phyloP scores from a whole-genome alignment of 1,140 invertebrate species.

The Caerostris darwini region DNA sequence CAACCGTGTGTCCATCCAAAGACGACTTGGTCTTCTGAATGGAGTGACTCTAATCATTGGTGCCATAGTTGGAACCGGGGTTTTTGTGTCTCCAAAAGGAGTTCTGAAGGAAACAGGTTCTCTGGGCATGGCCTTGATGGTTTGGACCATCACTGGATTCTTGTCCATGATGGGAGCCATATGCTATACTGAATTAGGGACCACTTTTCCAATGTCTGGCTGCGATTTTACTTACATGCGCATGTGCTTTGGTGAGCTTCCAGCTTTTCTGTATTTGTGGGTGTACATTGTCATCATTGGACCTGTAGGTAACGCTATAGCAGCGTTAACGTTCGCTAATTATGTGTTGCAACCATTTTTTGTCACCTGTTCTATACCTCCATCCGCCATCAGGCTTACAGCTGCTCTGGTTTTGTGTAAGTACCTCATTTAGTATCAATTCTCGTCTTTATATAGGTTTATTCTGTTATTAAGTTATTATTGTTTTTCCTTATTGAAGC shows the following conservation, averaged over 20 bases:
- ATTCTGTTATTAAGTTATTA: too few species aligned
- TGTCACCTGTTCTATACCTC: conserved; percentile 86
- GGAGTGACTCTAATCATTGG: conserved; percentile 93
- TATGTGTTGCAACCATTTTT: conserved; percentile 96
- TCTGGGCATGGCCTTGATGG: conserved; percentile 80
- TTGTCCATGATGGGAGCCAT: conserved; percentile 81
- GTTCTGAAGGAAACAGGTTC: conserved; percentile 82
- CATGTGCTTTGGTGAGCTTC: conserved; percentile 79
- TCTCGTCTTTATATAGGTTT: conserved; percentile 84
- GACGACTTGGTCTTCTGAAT: conserved; percentile 91
- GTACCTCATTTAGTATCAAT: conserved; percentile 84
- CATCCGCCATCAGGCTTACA: conserved; percentile 86
- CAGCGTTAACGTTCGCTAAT: conserved; percentile 90
- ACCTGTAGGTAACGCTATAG: conserved; percentile 81
- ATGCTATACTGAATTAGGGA: conserved; percentile 84
- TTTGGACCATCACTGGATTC: conserved; percentile 80
- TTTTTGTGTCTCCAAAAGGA: conserved; percentile 83
- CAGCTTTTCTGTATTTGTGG: conserved; percentile 81
- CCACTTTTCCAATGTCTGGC: conserved; percentile 83
- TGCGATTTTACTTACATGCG: conserved; percentile 81
- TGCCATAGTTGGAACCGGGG: conserved; percentile 93
- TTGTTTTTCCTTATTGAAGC: neutral
- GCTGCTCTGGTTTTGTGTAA: conserved; percentile 89
- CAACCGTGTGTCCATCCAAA: conserved; percentile 87
- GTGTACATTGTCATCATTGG: conserved; percentile 81